Conservation (phyloP, 2,797 vertebrate species). For the Anomalospiza imberbis region DNA sequence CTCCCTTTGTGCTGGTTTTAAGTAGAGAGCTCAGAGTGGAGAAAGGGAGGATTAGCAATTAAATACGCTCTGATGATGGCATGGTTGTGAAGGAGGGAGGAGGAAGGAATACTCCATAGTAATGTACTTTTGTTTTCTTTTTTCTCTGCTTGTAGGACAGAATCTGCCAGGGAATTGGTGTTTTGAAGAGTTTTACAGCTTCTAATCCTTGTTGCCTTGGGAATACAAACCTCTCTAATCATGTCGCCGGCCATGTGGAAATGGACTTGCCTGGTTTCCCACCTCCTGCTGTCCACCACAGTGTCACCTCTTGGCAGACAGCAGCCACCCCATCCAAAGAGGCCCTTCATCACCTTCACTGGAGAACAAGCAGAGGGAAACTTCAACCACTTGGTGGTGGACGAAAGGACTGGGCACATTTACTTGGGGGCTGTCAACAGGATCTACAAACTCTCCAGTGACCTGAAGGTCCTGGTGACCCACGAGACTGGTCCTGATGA, state of each 20-base stretch:
- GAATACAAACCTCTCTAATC: slow-evolving; percentile 54
- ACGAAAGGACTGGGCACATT: slow-evolving; percentile 92
- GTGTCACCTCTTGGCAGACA: slow-evolving; percentile 74
- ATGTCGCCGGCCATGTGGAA: slow-evolving; percentile 78
- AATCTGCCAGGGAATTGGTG: slow-evolving; percentile 72
- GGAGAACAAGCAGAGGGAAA: slow-evolving; percentile 85
- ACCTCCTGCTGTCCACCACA: slow-evolving; percentile 80
- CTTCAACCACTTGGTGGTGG: slow-evolving; percentile 96
- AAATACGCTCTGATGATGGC: slow-evolving; percentile 48
- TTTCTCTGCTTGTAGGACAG: slow-evolving; percentile 73
- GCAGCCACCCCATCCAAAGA: slow-evolving; percentile 72
- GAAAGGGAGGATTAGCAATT: slow-evolving; percentile 65
- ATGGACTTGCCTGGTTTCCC: slow-evolving; percentile 84
- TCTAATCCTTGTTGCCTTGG: slow-evolving; percentile 59
- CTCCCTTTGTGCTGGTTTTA: slow-evolving; percentile 45
- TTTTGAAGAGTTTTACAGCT: slow-evolving; percentile 67
- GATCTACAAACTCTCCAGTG: slow-evolving; percentile 94
- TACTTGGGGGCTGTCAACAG: slow-evolving; percentile 95
- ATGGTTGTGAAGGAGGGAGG: slow-evolving; percentile 49
- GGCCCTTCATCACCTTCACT: slow-evolving; percentile 84
- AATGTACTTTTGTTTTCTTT: slow-evolving; percentile 52
- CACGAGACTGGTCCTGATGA: slow-evolving; percentile 95
- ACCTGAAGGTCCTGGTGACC: slow-evolving; percentile 86
- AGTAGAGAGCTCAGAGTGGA: slow-evolving; percentile 25
- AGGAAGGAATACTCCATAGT: slow-evolving; percentile 38